phyloP scores from a whole-genome alignment of 2,113 vertebrate species.

The Lagenorhynchus albirostris region DNA sequence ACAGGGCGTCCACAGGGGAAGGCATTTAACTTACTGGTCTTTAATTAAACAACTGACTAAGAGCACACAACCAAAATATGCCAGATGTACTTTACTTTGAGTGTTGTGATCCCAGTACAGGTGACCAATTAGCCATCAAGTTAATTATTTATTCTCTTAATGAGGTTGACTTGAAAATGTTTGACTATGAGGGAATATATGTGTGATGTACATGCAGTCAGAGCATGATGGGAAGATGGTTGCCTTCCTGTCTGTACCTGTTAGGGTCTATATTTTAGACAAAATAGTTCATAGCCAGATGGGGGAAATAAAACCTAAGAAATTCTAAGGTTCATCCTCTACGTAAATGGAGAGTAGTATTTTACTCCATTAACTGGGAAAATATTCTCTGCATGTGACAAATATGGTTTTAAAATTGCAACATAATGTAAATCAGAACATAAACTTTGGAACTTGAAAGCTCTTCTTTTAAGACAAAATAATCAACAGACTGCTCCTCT shows the following conservation, averaged over 20 bases:
- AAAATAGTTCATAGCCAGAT: not conserved
- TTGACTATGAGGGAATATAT: not conserved
- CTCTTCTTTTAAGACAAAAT: constrained; percentile 19
- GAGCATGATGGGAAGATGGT: not conserved
- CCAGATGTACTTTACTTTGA: not conserved
- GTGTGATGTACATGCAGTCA: not conserved
- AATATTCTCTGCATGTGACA: not conserved
- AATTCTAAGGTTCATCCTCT: not conserved
- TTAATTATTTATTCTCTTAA: not conserved
- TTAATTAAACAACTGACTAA: not conserved
- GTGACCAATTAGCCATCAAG: not conserved
- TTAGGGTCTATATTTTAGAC: not conserved
- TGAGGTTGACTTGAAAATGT: not conserved
- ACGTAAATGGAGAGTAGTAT: not conserved
- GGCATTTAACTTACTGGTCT: not conserved
- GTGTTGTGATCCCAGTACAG: not conserved
- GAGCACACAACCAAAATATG: not conserved
- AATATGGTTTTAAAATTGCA: not conserved
- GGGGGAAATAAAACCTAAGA: not conserved
- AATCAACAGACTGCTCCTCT: not conserved
- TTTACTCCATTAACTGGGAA: not conserved
- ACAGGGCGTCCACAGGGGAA: not conserved
- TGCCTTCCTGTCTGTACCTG: not conserved
- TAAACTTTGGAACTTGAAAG: constrained; percentile 18
- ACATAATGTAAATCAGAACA: not conserved